These are phyloP conservation scores for Panthera leo DNA, from an alignment of 2,113 vertebrate species.

Conservation along the genomic window DNA sequence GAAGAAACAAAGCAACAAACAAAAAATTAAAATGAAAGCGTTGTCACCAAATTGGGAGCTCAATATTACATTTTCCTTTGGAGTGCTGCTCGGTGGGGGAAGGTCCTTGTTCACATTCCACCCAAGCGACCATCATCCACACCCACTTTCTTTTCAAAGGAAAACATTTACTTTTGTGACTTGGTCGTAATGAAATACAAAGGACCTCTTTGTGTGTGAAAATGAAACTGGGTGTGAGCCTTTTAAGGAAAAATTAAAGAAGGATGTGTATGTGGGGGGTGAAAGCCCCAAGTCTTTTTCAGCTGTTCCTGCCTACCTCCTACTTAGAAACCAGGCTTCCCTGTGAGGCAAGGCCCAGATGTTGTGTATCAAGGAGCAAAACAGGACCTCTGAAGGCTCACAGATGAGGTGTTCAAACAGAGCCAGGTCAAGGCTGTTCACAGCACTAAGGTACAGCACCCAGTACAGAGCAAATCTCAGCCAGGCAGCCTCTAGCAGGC, in stretches of 20 bases:
- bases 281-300: slow-evolving; percentile 69
- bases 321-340: slow-evolving; percentile 58
- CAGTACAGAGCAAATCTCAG: background rate
- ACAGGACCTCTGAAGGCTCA: background rate
- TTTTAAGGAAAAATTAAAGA: slow-evolving; percentile 80
- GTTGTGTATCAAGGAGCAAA: background rate
- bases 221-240: slow-evolving; percentile 72
- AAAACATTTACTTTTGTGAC: slow-evolving; percentile 71
- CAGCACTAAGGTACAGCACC: too few species aligned
- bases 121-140: slow-evolving; percentile 47
- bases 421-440: accelerated
- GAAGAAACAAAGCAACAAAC: slow-evolving; percentile 47
- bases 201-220: slow-evolving; percentile 73
- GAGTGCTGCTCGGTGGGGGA: slow-evolving; percentile 20
- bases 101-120: slow-evolving; percentile 61
- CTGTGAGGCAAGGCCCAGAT: background rate
- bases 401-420: background rate
- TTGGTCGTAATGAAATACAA: slow-evolving; percentile 69
- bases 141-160: slow-evolving; percentile 71
- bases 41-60: slow-evolving; percentile 31
- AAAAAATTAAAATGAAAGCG: slow-evolving; percentile 58
- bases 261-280: slow-evolving; percentile 74
- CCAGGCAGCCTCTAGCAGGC: background rate
- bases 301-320: slow-evolving; percentile 72
- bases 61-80: slow-evolving; percentile 55